phyloP scores from a whole-genome alignment of 1,140 invertebrate species.

The Drosophila bifasciata region DNA sequence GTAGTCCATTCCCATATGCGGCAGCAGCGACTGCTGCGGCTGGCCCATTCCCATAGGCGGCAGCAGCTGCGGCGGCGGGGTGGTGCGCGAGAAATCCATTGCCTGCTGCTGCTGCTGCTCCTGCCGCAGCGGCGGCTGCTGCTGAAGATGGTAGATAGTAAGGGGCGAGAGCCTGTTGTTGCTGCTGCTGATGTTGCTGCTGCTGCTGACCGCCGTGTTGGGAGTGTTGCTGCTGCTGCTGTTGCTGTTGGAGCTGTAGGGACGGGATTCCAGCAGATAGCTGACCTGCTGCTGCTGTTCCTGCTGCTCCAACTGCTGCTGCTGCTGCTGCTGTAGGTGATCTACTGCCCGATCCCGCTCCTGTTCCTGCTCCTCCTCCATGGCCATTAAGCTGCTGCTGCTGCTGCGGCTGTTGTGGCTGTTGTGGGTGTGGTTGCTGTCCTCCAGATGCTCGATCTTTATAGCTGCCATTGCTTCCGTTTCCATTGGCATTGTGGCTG shows the following conservation, averaged over 20 bases:
- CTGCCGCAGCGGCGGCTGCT: slow-evolving; percentile 27
- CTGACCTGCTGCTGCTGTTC: slow-evolving; percentile 57
- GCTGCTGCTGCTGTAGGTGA: slow-evolving; percentile 51
- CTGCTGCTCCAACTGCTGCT: slow-evolving; percentile 29
- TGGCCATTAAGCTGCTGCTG: slow-evolving; percentile 75
- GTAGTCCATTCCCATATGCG: slow-evolving; percentile 79
- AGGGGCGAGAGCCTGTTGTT: slow-evolving; percentile 67
- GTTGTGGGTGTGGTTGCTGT: slow-evolving; percentile 68
- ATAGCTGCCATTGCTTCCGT: slow-evolving; percentile 59
- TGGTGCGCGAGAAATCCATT: slow-evolving; percentile 75
- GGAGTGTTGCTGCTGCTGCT: slow-evolving; percentile 59
- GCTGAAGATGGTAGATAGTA: slow-evolving; percentile 58
- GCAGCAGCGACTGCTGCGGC: slow-evolving; percentile 74
- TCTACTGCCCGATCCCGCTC: slow-evolving; percentile 15
- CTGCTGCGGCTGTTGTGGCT: slow-evolving; percentile 64
- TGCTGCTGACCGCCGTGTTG: slow-evolving; percentile 59
- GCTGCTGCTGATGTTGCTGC: slow-evolving; percentile 62
- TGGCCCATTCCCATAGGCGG: slow-evolving; percentile 73
- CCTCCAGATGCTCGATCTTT: slow-evolving; percentile 73
- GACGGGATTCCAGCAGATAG: slow-evolving; percentile 50
- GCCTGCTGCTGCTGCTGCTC: slow-evolving; percentile 47
- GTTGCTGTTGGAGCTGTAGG: slow-evolving; percentile 66
- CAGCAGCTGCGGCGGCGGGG: slow-evolving; percentile 70
- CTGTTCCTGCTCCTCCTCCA: slow-evolving; percentile 52
- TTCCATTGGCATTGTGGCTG: slow-evolving; percentile 73